Percentiles rank a stretch among this genome's conserved stretches.
These are phyloP conservation scores for Gymnarchus niloticus DNA, from an alignment of 2,113 vertebrate genomes.

Conservation along the genomic window DNA sequence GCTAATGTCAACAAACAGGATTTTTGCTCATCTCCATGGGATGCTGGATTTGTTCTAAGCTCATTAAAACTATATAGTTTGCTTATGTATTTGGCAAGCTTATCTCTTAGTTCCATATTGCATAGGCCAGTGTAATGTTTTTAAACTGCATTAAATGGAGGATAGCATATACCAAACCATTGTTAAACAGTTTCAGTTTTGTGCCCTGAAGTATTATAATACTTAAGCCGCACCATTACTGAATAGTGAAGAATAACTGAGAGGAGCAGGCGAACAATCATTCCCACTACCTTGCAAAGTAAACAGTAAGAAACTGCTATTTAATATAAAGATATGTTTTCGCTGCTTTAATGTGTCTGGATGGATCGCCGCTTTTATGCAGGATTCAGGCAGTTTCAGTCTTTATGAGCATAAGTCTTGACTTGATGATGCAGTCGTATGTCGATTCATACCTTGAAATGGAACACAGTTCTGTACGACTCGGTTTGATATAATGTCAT, in stretches of 20 bases:
- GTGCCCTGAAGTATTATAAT: not conserved
- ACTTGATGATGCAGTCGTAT: not conserved
- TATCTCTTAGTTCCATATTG: not conserved
- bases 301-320: not conserved
- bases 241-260: not conserved
- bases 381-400: not conserved
- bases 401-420: not conserved
- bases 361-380: not conserved
- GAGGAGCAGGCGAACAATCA: not conserved
- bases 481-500: not conserved
- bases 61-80: not conserved
- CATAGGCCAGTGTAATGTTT: too few species aligned
- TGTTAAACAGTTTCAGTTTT: not conserved
- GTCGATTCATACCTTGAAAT: slow-evolving; percentile 6
- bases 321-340: not conserved
- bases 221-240: not conserved
- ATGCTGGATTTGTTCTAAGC: not conserved
- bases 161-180: too few species aligned
- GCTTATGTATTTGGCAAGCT: not conserved
- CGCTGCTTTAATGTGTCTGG: not conserved
- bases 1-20: not conserved
- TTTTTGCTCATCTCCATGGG: not conserved
- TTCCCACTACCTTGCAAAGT: not conserved
- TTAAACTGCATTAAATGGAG: too few species aligned
- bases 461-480: slow-evolving; percentile 3